Evolutionary conservation across 2,888 invertebrate species (phyloP).

Genomic region (Drosophila recens): DNA sequence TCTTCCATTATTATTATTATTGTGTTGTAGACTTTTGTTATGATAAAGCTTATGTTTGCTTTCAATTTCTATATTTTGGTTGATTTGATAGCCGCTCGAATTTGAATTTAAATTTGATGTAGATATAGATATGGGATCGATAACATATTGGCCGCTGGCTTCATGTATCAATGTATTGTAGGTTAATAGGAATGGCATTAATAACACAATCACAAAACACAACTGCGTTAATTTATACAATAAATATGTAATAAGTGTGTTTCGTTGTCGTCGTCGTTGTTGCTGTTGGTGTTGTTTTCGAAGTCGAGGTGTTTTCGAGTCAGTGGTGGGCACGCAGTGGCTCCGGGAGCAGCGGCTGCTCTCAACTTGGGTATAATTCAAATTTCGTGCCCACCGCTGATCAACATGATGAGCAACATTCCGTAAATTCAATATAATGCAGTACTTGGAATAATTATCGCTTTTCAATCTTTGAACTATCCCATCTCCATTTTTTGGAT

Average conservation of each 20-base stretch:
- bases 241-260: conserved; percentile 32
- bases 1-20: not conserved
- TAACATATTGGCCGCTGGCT: conserved; percentile 37
- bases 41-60: conserved; percentile 3
- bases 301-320: not conserved
- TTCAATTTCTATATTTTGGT: not conserved
- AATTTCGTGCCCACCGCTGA: too few species aligned
- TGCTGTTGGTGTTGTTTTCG: not conserved
- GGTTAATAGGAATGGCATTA: conserved; percentile 52
- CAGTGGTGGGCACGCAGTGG: too few species aligned
- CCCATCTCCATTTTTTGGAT: conserved; percentile 7
- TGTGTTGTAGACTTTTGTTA: conserved; percentile 4
- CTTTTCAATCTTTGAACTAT: not conserved
- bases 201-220: conserved; percentile 56
- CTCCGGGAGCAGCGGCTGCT: too few species aligned
- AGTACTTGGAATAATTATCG: conserved; percentile 7
- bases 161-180: conserved; percentile 38
- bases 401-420: not conserved
- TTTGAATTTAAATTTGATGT: too few species aligned
- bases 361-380: too few species aligned
- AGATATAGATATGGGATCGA: conserved; percentile 18
- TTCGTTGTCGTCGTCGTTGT: not conserved
- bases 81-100: not conserved
- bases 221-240: conserved; percentile 46
- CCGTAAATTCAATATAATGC: conserved; percentile 12